Evolutionary conservation across 2,797 vertebrate species (phyloP).

Genomic region (Danio aesculapii): DNA sequence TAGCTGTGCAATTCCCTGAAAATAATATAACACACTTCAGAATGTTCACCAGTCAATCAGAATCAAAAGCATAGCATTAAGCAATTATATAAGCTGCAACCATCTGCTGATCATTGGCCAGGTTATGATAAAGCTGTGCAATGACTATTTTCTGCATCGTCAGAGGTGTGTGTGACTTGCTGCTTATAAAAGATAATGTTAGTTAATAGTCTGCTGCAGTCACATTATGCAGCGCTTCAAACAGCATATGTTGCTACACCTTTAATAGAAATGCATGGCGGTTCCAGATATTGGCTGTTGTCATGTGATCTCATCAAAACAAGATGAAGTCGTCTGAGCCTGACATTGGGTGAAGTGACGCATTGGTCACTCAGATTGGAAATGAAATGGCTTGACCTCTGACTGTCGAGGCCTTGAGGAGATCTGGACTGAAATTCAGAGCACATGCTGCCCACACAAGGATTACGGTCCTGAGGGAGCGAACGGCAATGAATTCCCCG

Average conservation of each 20-base stretch:
- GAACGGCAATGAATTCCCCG: conserved; percentile 26
- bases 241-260: background rate
- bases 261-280: too few species aligned
- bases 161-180: background rate
- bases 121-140: background rate
- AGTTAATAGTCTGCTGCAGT: too few species aligned
- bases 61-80: too few species aligned
- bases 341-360: background rate
- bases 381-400: conserved; percentile 42
- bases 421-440: conserved; percentile 22
- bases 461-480: conserved; percentile 33
- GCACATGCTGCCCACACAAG: conserved; percentile 41
- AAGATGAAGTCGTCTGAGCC: conserved; percentile 9
- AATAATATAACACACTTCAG: too few species aligned
- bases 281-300: background rate
- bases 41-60: too few species aligned
- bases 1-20: too few species aligned
- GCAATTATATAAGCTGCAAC: too few species aligned
- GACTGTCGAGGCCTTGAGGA: conserved; percentile 29
- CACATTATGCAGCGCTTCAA: background rate
- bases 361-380: conserved; percentile 7
- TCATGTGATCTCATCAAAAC: background rate
- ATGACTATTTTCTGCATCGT: background rate
- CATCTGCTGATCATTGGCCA: background rate
- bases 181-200: too few species aligned